These are phyloP conservation scores for Nicator chloris DNA, from an alignment of 2,113 vertebrate species.

Conservation along the genomic window DNA sequence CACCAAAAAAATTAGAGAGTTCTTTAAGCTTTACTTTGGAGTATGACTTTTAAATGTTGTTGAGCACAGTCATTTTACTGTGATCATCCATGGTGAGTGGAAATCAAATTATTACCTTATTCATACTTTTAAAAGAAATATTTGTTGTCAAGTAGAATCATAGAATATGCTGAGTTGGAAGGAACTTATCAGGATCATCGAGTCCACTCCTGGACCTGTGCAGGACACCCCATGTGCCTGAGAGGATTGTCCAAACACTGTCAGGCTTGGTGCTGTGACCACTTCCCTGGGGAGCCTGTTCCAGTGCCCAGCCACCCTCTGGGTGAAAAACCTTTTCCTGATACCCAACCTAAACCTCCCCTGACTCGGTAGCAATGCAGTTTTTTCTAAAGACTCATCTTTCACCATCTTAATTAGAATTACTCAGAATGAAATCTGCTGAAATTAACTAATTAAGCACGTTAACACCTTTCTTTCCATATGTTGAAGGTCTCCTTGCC, in stretches of 20 bases:
- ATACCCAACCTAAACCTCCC: not conserved
- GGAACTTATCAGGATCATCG: accelerated
- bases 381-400: not conserved
- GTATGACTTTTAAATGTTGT: not conserved
- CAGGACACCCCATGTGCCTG: not conserved
- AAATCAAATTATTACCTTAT: not conserved
- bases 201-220: not conserved
- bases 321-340: not conserved
- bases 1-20: not conserved
- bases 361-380: not conserved
- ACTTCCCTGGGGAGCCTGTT: not conserved
- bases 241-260: not conserved
- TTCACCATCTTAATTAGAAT: not conserved
- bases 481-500: constrained; percentile 9
- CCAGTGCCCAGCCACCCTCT: accelerated
- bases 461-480: constrained; percentile 46
- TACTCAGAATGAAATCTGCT: constrained; percentile 33
- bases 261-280: not conserved
- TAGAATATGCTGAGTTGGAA: not conserved
- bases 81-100: not conserved
- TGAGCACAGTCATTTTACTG: not conserved
- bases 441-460: constrained; percentile 42
- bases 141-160: not conserved
- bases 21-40: not conserved
- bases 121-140: not conserved